These are phyloP conservation scores for Oryctes rhinoceros DNA, from an alignment of 1,140 invertebrate species.

Conservation along the genomic window DNA sequence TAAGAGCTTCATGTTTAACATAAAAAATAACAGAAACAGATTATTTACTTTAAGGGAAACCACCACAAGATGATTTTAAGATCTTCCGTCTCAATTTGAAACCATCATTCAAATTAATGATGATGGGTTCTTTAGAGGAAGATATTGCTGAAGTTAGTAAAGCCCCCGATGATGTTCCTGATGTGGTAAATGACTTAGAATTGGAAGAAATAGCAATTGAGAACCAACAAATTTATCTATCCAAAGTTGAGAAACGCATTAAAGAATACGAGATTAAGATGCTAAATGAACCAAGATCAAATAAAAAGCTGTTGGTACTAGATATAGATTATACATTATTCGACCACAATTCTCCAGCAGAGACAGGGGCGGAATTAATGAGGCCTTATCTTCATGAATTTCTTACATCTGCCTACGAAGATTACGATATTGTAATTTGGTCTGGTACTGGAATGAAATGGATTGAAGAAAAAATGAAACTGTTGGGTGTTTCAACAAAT, in stretches of 20 bases:
- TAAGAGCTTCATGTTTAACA: constrained; percentile 54
- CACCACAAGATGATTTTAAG: constrained; percentile 77
- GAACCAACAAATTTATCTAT: constrained; percentile 72
- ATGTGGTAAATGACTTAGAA: constrained; percentile 87
- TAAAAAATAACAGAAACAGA: not conserved
- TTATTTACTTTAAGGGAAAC: constrained; percentile 72
- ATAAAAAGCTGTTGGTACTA: constrained; percentile 91
- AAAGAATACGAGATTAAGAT: constrained; percentile 86
- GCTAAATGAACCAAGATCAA: constrained; percentile 80
- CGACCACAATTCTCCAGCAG: constrained; percentile 91
- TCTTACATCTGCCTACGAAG: constrained; percentile 86
- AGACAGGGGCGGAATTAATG: constrained; percentile 91
- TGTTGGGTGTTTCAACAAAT: constrained; percentile 85
- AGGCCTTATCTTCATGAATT: constrained; percentile 96
- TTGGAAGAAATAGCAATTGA: constrained; percentile 89
- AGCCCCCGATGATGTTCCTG: constrained; percentile 80
- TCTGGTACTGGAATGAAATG: constrained; percentile 98
- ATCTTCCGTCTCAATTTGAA: constrained; percentile 80
- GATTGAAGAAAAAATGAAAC: constrained; percentile 97
- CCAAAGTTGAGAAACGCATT: constrained; percentile 85
- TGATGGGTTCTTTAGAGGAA: constrained; percentile 95
- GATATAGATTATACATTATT: constrained; percentile 98
- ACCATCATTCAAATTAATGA: constrained; percentile 93
- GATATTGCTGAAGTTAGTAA: constrained; percentile 84
- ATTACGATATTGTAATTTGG: constrained; percentile 91